Percentiles rank a stretch among this genome's conserved stretches.
These are phyloP conservation scores for Aplocera efformata DNA, from an alignment of 2,888 invertebrate species.

Conservation along the genomic window DNA sequence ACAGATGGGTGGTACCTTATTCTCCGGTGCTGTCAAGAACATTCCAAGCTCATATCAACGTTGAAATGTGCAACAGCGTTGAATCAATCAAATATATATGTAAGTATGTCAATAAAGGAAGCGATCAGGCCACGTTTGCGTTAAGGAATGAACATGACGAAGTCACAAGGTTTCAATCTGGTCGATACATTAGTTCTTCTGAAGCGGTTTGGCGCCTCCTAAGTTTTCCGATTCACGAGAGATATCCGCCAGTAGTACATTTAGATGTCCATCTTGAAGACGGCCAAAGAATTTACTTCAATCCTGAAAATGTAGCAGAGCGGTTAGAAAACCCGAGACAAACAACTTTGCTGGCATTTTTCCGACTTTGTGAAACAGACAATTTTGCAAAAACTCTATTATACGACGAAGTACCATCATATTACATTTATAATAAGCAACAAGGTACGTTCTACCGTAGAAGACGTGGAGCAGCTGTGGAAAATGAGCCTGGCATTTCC, in stretches of 20 bases:
- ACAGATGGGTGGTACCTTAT: constrained; percentile 27
- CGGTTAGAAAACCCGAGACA: not conserved
- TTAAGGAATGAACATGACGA: constrained; percentile 12
- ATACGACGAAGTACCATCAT: constrained; percentile 7
- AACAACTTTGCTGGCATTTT: not conserved
- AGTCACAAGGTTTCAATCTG: not conserved
- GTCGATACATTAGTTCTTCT: constrained; percentile 1
- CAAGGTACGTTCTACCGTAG: constrained; percentile 3
- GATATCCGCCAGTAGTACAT: not conserved
- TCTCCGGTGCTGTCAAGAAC: constrained; percentile 23
- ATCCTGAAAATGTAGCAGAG: not conserved
- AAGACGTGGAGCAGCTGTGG: not conserved
- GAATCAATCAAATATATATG: constrained; percentile 28
- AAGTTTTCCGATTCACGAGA: not conserved
- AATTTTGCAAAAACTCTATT: constrained; percentile 6
- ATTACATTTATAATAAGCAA: constrained; percentile 4
- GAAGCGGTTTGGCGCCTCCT: constrained; percentile 2
- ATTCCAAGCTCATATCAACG: constrained; percentile 25
- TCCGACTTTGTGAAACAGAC: constrained; percentile 3
- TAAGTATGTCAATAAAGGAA: constrained; percentile 30
- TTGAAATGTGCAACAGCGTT: constrained; percentile 24
- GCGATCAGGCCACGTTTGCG: constrained; percentile 21
- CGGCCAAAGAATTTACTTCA: constrained; percentile 1
- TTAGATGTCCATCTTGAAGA: not conserved
- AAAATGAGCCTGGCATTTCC: not conserved